Evolutionary conservation across 2,113 vertebrate genomes (phyloP), one percentile per base, ranked within the genome.

Genomic region (Grammomys dolichurus): DNA sequence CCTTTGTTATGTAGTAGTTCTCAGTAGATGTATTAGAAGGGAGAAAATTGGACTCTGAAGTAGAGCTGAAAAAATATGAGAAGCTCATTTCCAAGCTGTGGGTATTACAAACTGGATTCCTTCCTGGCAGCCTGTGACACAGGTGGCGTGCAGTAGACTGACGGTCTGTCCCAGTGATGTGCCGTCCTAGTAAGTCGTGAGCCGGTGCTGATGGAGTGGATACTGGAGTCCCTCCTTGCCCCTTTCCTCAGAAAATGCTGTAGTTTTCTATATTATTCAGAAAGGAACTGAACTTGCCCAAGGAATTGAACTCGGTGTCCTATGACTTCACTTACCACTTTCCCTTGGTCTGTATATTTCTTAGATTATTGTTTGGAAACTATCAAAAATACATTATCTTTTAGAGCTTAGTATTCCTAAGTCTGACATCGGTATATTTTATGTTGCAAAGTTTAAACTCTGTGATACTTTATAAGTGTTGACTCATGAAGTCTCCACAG

Each of bases 361-460:
- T 93, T 78, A 56, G 36, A 16, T 90, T 80, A 80, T 87, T 87
- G 70, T 80, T 85, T 93, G 80, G 33, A 86, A 93, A 76, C 93
- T 16, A 78, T 26, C 48, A 90, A 78, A 90, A 73, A 40, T 63
- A 86, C 16, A 22, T 19, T 13, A 56, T n/a, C 22, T 22, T 89
- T 60, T 93, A 56, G 31, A 78, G 67, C 31, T 54, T 58, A 69
- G 33, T 91, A 87, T 40, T 81, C n/a, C 28, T 70, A 60, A 60
- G 69, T 77, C 43, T 60, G 54, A 63, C 54, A 84, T 2, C 33
- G 33, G 36, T 36, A 43, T 72, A 33, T 54, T 43, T 89, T 89
- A 73, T 73, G 63, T 36, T 72, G 86, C 20, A 94, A 78, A 89
- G 63, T 89, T 85, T 46, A 88, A 92, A 75, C 58, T 87, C 48